These are phyloP conservation scores for Panzeria rudis DNA, from an alignment of 2,888 invertebrate genomes.

Conservation along the genomic window DNA sequence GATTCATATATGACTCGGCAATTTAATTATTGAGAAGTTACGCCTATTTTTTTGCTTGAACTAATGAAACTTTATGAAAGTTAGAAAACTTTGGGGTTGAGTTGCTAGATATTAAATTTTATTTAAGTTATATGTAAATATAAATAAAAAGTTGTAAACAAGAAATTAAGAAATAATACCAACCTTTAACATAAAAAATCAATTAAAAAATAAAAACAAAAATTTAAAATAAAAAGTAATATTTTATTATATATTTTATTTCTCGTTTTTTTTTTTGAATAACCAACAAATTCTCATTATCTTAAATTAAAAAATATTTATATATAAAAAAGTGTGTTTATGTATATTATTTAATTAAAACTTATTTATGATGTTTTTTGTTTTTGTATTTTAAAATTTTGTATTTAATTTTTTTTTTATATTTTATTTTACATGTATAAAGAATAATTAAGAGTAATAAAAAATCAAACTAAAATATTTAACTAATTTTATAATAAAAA, in stretches of 20 bases:
- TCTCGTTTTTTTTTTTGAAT: conserved; percentile 77
- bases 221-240: conserved; percentile 77
- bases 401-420: conserved; percentile 42
- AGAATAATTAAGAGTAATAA: conserved; percentile 74
- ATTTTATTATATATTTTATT: conserved; percentile 80
- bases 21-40: too few species aligned
- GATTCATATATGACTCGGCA: too few species aligned
- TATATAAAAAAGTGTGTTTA: conserved; percentile 74
- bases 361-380: conserved; percentile 55
- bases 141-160: neutral
- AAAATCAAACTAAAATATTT: conserved; percentile 84
- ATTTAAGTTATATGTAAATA: too few species aligned
- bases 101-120: too few species aligned
- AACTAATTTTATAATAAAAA: conserved; percentile 82
- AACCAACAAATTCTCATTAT: conserved; percentile 82
- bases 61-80: too few species aligned
- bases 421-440: conserved; percentile 52
- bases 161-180: conserved; percentile 70
- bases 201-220: conserved; percentile 65
- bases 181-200: conserved; percentile 59
- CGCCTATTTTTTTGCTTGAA: too few species aligned
- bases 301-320: conserved; percentile 73
- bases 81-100: too few species aligned
- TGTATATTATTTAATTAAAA: conserved; percentile 72
- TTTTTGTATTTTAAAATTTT: conserved; percentile 48